Evolutionary conservation across 1,140 invertebrate species (phyloP).

Genomic region (Odontomachus brunneus): DNA sequence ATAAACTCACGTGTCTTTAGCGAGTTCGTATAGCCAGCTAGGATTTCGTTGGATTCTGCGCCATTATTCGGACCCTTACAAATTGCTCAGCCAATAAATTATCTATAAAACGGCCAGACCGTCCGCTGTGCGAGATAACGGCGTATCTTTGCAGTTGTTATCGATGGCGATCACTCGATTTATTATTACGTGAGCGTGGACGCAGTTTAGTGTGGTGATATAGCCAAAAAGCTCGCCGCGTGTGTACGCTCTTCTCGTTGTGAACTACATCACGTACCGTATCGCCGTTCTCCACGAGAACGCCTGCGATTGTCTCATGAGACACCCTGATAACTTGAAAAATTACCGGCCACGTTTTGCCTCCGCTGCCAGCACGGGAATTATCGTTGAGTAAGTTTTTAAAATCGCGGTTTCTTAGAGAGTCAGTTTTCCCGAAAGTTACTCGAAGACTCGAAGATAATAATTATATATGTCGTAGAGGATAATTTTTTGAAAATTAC

Average conservation of each 20-base stretch:
- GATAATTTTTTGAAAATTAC: neutral
- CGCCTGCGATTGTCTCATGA: conserved; percentile 55
- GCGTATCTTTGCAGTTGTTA: conserved; percentile 82
- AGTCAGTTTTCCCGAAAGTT: conserved; percentile 7
- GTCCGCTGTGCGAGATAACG: conserved; percentile 76
- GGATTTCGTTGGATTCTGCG: conserved; percentile 61
- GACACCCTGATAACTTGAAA: conserved; percentile 59
- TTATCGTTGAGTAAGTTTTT: neutral
- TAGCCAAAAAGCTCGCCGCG: conserved; percentile 65
- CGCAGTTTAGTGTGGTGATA: conserved; percentile 63
- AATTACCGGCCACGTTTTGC: conserved; percentile 48
- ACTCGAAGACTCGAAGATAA: neutral
- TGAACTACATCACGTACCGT: conserved; percentile 70
- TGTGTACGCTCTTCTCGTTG: conserved; percentile 68
- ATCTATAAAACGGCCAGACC: conserved; percentile 78
- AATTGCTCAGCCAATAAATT: conserved; percentile 82
- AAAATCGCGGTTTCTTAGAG: neutral
- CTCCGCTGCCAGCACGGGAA: neutral
- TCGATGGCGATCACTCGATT: conserved; percentile 82
- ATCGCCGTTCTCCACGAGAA: conserved; percentile 68
- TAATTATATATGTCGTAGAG: neutral
- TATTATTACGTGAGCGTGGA: conserved; percentile 76
- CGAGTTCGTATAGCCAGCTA: conserved; percentile 48
- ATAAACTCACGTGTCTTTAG: conserved; percentile 62
- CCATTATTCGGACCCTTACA: conserved; percentile 76